Evolutionary conservation across 2,113 vertebrate species (phyloP).

Genomic region (Myxocyprinus asiaticus): DNA sequence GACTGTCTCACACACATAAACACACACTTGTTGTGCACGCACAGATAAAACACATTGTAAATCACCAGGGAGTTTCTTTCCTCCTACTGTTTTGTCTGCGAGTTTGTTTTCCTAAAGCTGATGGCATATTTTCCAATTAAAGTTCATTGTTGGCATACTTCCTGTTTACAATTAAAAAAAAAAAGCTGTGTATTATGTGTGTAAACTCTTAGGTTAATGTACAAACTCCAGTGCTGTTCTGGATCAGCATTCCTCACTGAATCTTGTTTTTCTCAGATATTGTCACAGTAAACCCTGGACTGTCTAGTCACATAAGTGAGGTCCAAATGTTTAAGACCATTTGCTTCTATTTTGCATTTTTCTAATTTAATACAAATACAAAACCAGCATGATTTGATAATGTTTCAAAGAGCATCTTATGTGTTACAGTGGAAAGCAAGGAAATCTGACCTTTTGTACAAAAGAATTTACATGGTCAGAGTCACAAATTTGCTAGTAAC

Average conservation of each 20-base stretch:
- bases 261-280: not conserved
- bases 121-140: slow-evolving; percentile 5
- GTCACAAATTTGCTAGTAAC: no score
- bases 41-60: not conserved
- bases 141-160: slow-evolving; percentile 13
- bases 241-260: not conserved
- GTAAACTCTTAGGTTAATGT: slow-evolving; percentile 17
- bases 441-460: no score
- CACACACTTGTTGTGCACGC: not conserved
- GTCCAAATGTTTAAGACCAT: no score
- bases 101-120: not conserved
- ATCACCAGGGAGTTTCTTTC: slow-evolving; percentile 5
- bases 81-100: not conserved
- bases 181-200: not conserved
- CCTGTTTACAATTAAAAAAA: slow-evolving; percentile 3
- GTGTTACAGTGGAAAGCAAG: no score
- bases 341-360: no score
- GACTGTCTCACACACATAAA: not conserved
- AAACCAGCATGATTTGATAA: no score
- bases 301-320: no score
- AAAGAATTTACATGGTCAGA: no score
- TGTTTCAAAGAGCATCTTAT: no score
- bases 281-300: no score
- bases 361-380: no score
- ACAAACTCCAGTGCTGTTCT: not conserved